Evolutionary conservation across 2,888 invertebrate species (phyloP).

Genomic region (Spilarctia lutea): DNA sequence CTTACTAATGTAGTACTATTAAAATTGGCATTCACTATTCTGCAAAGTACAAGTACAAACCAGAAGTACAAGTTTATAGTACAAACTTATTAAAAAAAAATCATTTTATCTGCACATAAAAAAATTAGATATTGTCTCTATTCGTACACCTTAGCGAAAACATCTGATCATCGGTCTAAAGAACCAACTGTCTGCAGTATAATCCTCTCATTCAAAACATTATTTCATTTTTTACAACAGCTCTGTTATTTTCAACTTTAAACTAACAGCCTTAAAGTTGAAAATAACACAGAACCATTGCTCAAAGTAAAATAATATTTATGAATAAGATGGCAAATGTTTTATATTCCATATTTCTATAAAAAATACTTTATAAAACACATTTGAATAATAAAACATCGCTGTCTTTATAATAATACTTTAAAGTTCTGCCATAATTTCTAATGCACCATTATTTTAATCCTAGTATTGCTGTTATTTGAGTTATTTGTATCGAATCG

Average conservation of each 20-base stretch:
- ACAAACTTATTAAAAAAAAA: not conserved
- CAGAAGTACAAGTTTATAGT: not conserved
- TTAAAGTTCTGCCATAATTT: conserved; percentile 28
- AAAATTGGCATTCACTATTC: not conserved
- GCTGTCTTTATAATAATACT: conserved; percentile 56
- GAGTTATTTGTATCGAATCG: conserved; percentile 24
- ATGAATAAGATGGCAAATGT: not conserved
- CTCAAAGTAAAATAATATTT: too few relatives aligned
- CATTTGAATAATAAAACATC: conserved; percentile 44
- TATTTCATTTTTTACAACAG: too few relatives aligned
- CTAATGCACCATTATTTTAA: conserved; percentile 29
- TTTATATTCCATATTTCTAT: conserved; percentile 11
- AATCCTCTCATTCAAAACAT: too few relatives aligned
- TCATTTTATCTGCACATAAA: not conserved
- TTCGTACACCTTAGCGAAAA: not conserved
- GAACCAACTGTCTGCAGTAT: not conserved
- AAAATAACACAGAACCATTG: too few relatives aligned
- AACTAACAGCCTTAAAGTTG: too few relatives aligned
- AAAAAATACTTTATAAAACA: conserved; percentile 31
- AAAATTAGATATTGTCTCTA: not conserved
- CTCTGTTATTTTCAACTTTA: too few relatives aligned
- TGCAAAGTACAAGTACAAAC: not conserved
- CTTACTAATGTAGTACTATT: not conserved
- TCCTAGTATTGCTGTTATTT: conserved; percentile 42
- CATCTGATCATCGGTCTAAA: not conserved